Percentiles rank a stretch among this genome's conserved stretches.
Conservation (phyloP, 2,797 vertebrate species). For the Hylomyscus alleni region DNA sequence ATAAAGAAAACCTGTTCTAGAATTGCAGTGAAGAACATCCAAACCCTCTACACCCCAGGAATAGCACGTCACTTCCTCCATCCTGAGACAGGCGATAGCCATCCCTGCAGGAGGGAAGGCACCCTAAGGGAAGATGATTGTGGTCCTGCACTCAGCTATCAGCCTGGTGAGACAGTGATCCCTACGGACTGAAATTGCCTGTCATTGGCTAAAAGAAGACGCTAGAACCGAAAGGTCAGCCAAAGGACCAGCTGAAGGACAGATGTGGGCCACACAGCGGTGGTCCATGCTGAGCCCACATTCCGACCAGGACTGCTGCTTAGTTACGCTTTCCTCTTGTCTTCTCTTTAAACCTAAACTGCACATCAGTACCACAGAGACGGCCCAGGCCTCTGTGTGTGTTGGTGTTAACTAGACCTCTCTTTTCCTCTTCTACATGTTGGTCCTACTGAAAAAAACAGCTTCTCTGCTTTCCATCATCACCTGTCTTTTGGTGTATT, state of each 20-base stretch:
- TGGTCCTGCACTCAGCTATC: too few relatives aligned
- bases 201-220: neutral
- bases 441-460: neutral
- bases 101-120: neutral
- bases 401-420: neutral
- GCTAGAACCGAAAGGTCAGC: neutral
- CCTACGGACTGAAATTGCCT: neutral
- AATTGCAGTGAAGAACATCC: slow-evolving; percentile 8
- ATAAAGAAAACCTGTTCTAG: slow-evolving; percentile 9
- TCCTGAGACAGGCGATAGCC: neutral
- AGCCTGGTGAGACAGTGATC: neutral
- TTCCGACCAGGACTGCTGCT: neutral
- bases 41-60: neutral
- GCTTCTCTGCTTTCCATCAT: neutral
- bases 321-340: neutral
- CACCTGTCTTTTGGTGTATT: neutral
- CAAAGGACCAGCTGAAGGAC: neutral
- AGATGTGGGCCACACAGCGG: neutral
- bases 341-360: neutral
- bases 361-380: neutral
- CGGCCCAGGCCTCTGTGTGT: neutral
- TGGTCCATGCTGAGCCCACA: neutral
- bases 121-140: neutral
- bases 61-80: neutral
- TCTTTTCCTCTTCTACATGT: neutral